These are phyloP conservation scores for Amitus sp. DNA, from an alignment of 2,888 invertebrate species.

Conservation along the genomic window DNA sequence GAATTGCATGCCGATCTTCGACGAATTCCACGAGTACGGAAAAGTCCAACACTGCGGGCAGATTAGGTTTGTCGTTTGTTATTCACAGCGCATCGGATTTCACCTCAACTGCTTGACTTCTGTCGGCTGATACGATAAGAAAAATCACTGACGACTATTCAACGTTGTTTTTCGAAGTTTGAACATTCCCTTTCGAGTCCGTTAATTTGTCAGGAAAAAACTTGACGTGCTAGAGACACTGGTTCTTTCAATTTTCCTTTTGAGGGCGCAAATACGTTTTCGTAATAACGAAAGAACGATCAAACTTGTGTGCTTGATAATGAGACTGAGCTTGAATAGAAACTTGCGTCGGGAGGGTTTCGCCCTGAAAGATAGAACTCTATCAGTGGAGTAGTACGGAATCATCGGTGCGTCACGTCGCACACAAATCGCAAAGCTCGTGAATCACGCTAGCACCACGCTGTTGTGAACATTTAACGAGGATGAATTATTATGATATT, in stretches of 20 bases:
- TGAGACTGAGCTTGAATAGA: conserved; percentile 9
- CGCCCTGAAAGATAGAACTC: conserved; percentile 6
- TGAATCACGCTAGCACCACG: conserved; percentile 10
- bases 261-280: no score
- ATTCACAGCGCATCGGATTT: conserved; percentile 54
- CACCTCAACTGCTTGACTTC: conserved; percentile 47
- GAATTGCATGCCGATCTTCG: conserved; percentile 52
- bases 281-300: no score
- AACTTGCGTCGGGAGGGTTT: conserved; percentile 13
- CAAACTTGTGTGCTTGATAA: neutral
- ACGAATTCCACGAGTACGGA: conserved; percentile 3
- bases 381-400: conserved; percentile 15
- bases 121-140: conserved; percentile 14
- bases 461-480: conserved; percentile 7
- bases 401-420: conserved; percentile 18
- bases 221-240: no score
- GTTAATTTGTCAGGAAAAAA: no score
- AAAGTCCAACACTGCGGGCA: conserved; percentile 26
- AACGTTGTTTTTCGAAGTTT: neutral
- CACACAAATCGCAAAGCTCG: conserved; percentile 13
- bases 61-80: conserved; percentile 52
- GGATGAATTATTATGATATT: conserved; percentile 12
- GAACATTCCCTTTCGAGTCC: no score
- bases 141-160: conserved; percentile 13
- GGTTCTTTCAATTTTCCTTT: no score